phyloP scores from a whole-genome alignment of 2,797 vertebrate species.

The Spinibarbus caldwelli region DNA sequence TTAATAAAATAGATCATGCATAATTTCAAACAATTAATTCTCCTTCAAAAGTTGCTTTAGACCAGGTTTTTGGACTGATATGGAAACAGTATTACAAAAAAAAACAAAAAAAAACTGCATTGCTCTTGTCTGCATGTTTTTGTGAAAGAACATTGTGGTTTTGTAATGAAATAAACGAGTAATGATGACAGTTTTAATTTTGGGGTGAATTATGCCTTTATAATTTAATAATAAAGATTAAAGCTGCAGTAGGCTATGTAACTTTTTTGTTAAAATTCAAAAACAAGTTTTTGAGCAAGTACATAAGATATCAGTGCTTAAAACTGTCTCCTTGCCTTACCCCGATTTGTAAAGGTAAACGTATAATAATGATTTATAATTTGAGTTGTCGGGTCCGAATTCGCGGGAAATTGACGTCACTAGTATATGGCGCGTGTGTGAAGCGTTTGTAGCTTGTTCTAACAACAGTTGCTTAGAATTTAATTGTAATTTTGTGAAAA shows the following conservation, averaged over 20 bases:
- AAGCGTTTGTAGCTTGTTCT: no score
- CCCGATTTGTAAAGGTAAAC: no score
- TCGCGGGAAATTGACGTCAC: no score
- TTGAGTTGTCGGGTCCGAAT: no score
- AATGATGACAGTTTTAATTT: neutral
- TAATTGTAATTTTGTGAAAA: no score
- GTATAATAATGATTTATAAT: no score
- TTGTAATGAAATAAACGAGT: neutral
- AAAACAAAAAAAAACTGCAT: neutral
- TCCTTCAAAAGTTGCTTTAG: neutral
- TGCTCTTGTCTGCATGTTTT: neutral
- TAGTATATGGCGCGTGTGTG: no score
- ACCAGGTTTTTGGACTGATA: no score
- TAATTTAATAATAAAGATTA: no score
- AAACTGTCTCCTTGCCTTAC: neutral
- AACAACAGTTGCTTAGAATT: no score
- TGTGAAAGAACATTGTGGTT: neutral
- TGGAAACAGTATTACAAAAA: neutral
- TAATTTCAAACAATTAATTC: neutral
- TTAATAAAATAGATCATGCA: neutral
- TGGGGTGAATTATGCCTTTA: neutral
- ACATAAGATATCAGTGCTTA: neutral
- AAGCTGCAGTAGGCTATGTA: neutral
- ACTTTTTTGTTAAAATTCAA: no score
- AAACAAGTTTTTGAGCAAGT: no score